Evolutionary conservation across 1,140 invertebrate species (phyloP).

Genomic region (Drosophila guanche): DNA sequence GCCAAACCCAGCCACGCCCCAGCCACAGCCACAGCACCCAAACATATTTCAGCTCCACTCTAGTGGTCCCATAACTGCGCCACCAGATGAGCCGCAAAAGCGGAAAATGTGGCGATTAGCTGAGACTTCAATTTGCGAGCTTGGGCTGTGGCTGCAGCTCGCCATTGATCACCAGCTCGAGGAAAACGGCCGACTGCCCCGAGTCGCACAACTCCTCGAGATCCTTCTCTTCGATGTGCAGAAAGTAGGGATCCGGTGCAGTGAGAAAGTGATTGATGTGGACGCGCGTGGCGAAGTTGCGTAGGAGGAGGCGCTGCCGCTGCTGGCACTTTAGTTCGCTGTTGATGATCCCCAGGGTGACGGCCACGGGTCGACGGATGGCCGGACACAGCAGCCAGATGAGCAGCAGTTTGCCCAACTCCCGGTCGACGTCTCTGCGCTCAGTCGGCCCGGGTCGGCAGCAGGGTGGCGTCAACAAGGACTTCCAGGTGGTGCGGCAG

Average conservation of each 20-base stretch:
- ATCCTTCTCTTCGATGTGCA: slow-evolving; percentile 16
- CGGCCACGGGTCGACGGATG: slow-evolving; percentile 6
- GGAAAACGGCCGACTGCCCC: background rate
- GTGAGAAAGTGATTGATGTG: slow-evolving; percentile 5
- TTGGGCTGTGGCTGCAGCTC: background rate
- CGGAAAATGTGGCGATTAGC: too few species aligned
- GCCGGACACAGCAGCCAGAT: slow-evolving; percentile 21
- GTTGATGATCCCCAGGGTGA: slow-evolving; percentile 12
- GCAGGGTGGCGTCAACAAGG: background rate
- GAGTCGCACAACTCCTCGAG: slow-evolving; percentile 20
- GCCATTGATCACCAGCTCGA: slow-evolving; percentile 15
- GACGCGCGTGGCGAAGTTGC: slow-evolving; percentile 2
- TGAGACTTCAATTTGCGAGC: too few species aligned
- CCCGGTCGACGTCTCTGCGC: too few species aligned
- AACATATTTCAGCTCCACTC: too few species aligned
- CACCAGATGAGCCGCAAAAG: background rate
- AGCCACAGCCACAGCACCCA: background rate
- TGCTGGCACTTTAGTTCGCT: background rate
- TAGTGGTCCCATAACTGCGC: background rate
- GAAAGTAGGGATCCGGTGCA: slow-evolving; percentile 4
- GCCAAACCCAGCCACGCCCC: slow-evolving; percentile 26
- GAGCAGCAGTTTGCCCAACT: slow-evolving; percentile 2
- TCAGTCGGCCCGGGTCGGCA: background rate
- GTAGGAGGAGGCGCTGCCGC: background rate
- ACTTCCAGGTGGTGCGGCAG: slow-evolving; percentile 9